Conservation (phyloP, 2,797 vertebrate genomes). For the Acropternis orthonyx region DNA sequence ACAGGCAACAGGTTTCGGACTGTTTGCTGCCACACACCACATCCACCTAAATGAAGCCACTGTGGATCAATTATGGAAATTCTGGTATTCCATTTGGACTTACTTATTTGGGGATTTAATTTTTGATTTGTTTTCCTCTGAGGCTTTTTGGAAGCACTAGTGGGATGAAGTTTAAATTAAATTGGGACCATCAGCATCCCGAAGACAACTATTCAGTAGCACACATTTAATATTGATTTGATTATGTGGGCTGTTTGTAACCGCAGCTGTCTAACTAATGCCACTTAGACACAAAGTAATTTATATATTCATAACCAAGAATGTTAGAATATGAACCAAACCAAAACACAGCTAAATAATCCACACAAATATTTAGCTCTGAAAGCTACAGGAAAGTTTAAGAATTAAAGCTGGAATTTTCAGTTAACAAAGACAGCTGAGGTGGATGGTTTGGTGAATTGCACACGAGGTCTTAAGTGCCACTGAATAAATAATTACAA, state of each 20-base stretch:
- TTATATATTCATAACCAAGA: slow-evolving; percentile 4
- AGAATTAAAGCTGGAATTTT: neutral
- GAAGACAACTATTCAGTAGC: slow-evolving; percentile 16
- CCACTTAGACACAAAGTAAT: slow-evolving; percentile 11
- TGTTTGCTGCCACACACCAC: neutral
- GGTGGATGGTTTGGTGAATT: neutral
- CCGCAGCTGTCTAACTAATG: slow-evolving; percentile 17
- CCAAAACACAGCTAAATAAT: neutral
- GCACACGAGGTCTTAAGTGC: neutral
- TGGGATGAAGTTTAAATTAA: slow-evolving; percentile 48
- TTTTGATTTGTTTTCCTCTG: slow-evolving; percentile 53
- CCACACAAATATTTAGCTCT: neutral
- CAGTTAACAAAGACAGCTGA: neutral
- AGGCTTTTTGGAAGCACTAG: slow-evolving; percentile 32
- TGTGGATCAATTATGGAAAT: slow-evolving; percentile 13
- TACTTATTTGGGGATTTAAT: slow-evolving; percentile 22
- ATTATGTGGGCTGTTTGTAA: slow-evolving; percentile 37
- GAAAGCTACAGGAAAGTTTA: neutral
- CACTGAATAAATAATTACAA: neutral
- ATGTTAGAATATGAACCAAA: neutral
- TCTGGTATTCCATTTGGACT: slow-evolving; percentile 14
- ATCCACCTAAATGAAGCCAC: slow-evolving; percentile 13
- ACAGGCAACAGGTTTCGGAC: neutral
- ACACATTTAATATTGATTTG: slow-evolving; percentile 51
- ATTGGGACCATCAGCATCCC: slow-evolving; percentile 34